Base-by-base conservation (phyloP, 2,797 vertebrate genomes). In the Toxotes lorentzi region DNA sequence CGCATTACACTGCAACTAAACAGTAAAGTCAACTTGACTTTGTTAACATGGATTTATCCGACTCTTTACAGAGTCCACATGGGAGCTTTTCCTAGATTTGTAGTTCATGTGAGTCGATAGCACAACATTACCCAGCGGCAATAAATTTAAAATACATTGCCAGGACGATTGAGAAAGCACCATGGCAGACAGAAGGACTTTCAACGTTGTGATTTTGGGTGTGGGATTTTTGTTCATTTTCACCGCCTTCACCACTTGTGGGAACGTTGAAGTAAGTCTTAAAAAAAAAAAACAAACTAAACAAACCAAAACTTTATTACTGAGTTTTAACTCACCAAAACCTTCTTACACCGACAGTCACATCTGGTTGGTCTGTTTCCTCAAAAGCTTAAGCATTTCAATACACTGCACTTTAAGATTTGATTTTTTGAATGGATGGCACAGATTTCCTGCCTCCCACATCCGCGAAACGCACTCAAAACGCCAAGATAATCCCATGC, bases 161-260 rank as follows among this genome's bases (percentile, higher is more conserved):
- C 63, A 40, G 54, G 57, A 60, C 45, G 40, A 9, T 21, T 13
- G 17, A 62, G 10, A 34, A 21, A 45, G 38, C 75, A 79, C 24
- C 61, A 96, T 96, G 95, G 94, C 94, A 70, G 95, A 96, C 86
- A 81, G 80, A 40, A 89, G 94, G 85, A 94, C 93, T 5, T 92
- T 93, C 62, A 96, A 96, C 88, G 95, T 96, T 61, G 91, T 95
- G 38, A 51, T 95, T 78, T 79, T 96, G 82, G 95, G 96, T 67
- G 73, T 96, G 56, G 95, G 95, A 0, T 96, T 96, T 87, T 27
- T 96, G 78, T 87, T 96, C 1, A 86, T 96, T 81, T 96, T 96
- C 56, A 95, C 95, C 54, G 96, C 96, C 7, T 96, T 96, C 87
- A 96, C 95, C 38, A 96, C 95, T 4, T 96, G 95, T 76, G 96